Evolutionary conservation across 2,113 vertebrate genomes (phyloP).

Genomic region (Cebus imitator): DNA sequence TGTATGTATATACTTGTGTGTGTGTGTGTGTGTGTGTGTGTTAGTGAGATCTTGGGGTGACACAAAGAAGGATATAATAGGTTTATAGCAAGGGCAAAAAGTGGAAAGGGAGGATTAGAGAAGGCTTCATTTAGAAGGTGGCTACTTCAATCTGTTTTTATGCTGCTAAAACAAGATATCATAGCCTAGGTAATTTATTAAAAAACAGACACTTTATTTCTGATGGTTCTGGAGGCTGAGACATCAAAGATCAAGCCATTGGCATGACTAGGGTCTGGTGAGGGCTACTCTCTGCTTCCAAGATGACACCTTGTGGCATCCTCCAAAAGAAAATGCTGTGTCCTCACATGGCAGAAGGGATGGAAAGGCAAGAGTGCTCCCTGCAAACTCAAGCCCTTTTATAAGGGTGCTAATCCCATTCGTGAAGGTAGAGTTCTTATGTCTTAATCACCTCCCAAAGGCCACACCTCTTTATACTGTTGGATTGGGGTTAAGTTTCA

Average conservation of each 20-base stretch:
- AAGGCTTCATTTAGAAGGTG: background rate
- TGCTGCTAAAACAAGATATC: background rate
- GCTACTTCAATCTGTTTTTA: background rate
- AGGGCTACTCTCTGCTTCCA: background rate
- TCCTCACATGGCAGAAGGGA: background rate
- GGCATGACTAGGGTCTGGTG: too few relatives aligned
- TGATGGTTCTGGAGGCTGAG: background rate
- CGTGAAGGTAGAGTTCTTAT: background rate
- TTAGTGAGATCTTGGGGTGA: background rate
- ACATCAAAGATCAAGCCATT: background rate
- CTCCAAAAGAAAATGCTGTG: background rate
- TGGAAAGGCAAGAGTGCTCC: rapidly evolving
- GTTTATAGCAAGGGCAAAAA: background rate
- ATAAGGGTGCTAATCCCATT: background rate
- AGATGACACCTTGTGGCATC: background rate
- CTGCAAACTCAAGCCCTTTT: background rate
- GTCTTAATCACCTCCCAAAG: background rate
- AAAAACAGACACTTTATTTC: background rate
- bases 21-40: background rate
- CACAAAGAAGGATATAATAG: background rate
- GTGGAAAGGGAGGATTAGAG: background rate
- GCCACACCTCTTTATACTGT: background rate
- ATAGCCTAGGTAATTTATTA: background rate
- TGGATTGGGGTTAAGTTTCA: background rate
- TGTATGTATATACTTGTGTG: too few relatives aligned